phyloP scores from a whole-genome alignment of 1,140 invertebrate genomes.

The Anthonomus grandis region DNA sequence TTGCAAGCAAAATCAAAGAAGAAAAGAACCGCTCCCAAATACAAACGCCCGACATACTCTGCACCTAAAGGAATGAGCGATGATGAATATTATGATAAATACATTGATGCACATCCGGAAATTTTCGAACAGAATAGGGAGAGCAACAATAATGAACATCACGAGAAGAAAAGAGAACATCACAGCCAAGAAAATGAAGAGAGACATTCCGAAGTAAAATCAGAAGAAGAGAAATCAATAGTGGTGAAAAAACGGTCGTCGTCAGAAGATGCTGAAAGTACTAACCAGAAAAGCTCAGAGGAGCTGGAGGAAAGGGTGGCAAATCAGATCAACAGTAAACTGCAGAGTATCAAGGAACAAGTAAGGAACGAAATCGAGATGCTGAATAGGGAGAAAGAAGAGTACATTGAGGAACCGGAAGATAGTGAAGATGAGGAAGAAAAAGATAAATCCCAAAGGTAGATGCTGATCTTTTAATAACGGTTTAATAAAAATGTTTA shows the following conservation, averaged over 20 bases:
- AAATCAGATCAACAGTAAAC: slow-evolving; percentile 39
- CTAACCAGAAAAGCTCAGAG: not conserved
- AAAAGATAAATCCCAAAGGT: slow-evolving; percentile 12
- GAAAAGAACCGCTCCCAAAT: not conserved
- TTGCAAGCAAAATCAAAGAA: slow-evolving; percentile 3
- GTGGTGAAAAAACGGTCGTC: too few relatives aligned
- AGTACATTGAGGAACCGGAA: slow-evolving; percentile 11
- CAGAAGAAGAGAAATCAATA: too few relatives aligned
- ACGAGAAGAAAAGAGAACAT: slow-evolving; percentile 7
- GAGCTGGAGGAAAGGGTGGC: slow-evolving; percentile 28
- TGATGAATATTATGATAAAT: slow-evolving; percentile 39
- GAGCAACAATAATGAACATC: too few relatives aligned
- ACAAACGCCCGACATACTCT: slow-evolving; percentile 4
- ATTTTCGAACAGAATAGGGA: not conserved
- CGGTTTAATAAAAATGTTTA: not conserved
- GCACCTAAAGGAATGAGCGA: slow-evolving; percentile 23
- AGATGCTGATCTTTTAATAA: not conserved
- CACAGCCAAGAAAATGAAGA: too few relatives aligned
- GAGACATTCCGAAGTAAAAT: too few relatives aligned
- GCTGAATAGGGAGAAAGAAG: slow-evolving; percentile 16
- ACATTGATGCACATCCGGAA: slow-evolving; percentile 24
- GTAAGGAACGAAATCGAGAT: slow-evolving; percentile 42
- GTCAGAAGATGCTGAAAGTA: too few relatives aligned
- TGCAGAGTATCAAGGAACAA: slow-evolving; percentile 43
- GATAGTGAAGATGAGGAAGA: slow-evolving; percentile 3